These are phyloP conservation scores for Drosophila recens DNA, from an alignment of 2,888 invertebrate genomes.

Conservation along the genomic window DNA sequence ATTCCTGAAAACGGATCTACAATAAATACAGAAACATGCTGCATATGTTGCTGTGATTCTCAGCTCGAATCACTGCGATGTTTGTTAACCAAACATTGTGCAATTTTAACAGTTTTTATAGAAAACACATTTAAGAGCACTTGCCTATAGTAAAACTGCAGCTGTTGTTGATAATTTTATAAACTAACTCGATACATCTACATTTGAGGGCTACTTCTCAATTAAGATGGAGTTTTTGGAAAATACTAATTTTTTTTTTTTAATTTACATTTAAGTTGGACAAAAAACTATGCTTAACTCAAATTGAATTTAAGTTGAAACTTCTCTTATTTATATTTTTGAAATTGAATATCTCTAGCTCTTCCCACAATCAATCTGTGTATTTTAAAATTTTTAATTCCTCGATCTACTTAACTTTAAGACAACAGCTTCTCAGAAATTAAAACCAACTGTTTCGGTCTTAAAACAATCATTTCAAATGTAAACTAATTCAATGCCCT, in stretches of 20 bases:
- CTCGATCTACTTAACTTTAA: background rate
- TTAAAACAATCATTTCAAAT: slow-evolving; percentile 3
- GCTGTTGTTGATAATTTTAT: no score
- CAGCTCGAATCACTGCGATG: background rate
- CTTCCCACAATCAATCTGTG: background rate
- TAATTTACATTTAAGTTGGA: no score
- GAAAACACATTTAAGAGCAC: background rate
- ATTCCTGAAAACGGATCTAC: background rate
- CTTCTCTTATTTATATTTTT: no score
- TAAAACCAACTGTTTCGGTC: background rate
- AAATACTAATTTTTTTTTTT: no score
- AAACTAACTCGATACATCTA: no score
- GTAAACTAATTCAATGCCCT: slow-evolving; percentile 4
- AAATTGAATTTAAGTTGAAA: background rate
- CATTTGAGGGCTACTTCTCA: no score
- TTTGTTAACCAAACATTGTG: slow-evolving; percentile 1
- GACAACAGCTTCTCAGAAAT: background rate
- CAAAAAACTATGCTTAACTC: background rate
- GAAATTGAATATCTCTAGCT: background rate
- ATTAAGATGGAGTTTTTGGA: no score
- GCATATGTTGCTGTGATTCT: background rate
- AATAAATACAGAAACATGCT: slow-evolving; percentile 2
- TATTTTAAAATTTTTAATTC: background rate
- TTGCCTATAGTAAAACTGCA: background rate
- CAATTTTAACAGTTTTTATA: background rate